Percentiles rank a stretch among this genome's conserved stretches.
Conservation (phyloP, 2,888 invertebrate species). For the Agrochola lota region DNA sequence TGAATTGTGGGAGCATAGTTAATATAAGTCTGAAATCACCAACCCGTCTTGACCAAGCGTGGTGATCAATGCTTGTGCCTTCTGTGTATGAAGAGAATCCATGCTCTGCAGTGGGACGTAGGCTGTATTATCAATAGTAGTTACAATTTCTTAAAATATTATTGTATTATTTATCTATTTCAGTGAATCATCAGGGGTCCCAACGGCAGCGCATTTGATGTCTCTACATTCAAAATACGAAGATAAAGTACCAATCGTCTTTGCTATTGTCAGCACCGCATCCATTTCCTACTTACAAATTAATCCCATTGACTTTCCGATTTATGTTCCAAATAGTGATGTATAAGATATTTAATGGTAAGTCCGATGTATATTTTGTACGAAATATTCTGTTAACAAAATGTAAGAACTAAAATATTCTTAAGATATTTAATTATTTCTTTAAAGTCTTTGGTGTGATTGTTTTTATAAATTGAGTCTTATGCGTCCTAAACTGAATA, state of each 20-base stretch:
- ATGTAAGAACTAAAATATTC: conserved; percentile 16
- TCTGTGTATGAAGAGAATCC: too few species aligned
- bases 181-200: conserved; percentile 80
- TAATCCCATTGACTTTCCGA: conserved; percentile 80
- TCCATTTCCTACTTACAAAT: conserved; percentile 86
- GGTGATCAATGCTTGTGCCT: too few species aligned
- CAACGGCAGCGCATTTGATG: conserved; percentile 76
- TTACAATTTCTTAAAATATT: background rate
- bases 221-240: conserved; percentile 76
- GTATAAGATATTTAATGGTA: conserved; percentile 49
- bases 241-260: conserved; percentile 81
- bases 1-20: too few species aligned
- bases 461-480: background rate
- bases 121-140: too few species aligned
- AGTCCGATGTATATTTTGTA: conserved; percentile 19
- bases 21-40: too few species aligned
- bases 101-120: too few species aligned
- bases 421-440: background rate
- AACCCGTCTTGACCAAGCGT: too few species aligned
- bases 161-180: conserved; percentile 24
- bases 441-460: background rate
- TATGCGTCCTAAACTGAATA: conserved; percentile 10
- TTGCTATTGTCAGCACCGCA: conserved; percentile 84
- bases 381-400: background rate
- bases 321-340: conserved; percentile 72